A percentile compares a stretch with the other conserved stretches of the same genome.
Conservation (phyloP, 1,140 invertebrate genomes). For the Oreohelix idahoensis region DNA sequence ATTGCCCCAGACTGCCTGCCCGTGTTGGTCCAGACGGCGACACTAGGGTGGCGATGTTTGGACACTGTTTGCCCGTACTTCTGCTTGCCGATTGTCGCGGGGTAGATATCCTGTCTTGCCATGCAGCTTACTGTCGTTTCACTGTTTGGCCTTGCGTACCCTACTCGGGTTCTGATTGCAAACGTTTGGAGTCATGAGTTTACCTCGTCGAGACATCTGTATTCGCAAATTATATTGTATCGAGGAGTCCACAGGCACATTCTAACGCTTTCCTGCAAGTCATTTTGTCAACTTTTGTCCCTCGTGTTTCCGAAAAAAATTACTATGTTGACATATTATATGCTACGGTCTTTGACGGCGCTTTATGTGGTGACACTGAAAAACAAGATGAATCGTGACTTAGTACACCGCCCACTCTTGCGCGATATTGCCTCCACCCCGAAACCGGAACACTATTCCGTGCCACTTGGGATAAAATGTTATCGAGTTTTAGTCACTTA, state of each 20-base stretch:
- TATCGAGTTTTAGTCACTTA: no score
- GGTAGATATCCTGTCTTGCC: neutral
- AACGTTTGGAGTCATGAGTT: neutral
- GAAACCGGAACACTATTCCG: no score
- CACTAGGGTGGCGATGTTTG: slow-evolving; percentile 31
- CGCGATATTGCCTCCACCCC: no score
- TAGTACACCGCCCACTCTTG: no score
- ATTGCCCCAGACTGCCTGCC: slow-evolving; percentile 12
- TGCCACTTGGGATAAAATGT: no score
- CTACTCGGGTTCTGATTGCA: neutral
- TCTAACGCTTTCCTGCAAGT: neutral
- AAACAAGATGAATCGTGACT: no score
- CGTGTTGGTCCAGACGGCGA: slow-evolving; percentile 35
- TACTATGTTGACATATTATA: no score
- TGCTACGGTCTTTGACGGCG: neutral
- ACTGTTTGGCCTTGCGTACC: slow-evolving; percentile 2
- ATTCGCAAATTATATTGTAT: neutral
- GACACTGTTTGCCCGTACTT: slow-evolving; percentile 24
- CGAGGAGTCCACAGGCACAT: neutral
- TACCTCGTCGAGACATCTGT: neutral
- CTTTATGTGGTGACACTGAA: neutral
- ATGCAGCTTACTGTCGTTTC: neutral
- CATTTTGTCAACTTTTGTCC: neutral
- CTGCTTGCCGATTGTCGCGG: neutral
- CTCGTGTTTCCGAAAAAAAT: no score